Evolutionary conservation across 92 coral and sea anemone species (phyloP).

Genomic region (Epizoanthus ramosus): DNA sequence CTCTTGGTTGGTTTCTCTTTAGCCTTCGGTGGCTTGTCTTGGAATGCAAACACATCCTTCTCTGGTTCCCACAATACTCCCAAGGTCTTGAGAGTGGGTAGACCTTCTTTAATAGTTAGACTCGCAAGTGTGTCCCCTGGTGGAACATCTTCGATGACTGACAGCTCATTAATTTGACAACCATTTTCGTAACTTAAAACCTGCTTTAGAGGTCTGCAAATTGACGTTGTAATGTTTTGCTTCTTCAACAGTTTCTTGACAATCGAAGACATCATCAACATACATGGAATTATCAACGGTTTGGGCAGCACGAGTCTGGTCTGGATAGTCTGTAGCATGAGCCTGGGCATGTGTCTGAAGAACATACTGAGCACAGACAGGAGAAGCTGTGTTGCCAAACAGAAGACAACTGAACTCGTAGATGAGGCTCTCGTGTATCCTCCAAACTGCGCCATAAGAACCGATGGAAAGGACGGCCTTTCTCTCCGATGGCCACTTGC

Average conservation of each 20-base stretch:
- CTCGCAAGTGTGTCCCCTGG: constrained; percentile 18
- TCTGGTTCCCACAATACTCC: constrained; percentile 52
- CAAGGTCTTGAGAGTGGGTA: constrained; percentile 41
- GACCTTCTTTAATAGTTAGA: neutral
- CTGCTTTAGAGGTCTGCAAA: constrained; percentile 42
- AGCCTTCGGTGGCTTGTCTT: constrained; percentile 16
- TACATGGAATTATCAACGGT: constrained; percentile 55
- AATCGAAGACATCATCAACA: constrained; percentile 65
- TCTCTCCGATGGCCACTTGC: constrained; percentile 40
- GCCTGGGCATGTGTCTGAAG: constrained; percentile 47
- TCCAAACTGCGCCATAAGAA: constrained; percentile 47
- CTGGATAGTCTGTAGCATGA: constrained; percentile 32
- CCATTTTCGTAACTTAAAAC: constrained; percentile 53
- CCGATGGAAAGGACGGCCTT: constrained; percentile 42
- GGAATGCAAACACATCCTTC: constrained; percentile 44
- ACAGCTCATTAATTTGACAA: constrained; percentile 48
- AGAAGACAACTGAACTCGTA: constrained; percentile 44
- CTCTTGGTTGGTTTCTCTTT: constrained; percentile 46
- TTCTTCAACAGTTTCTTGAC: constrained; percentile 51
- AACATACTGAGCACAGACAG: constrained; percentile 52
- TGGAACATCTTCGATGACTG: constrained; percentile 46
- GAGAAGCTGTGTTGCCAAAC: constrained; percentile 64
- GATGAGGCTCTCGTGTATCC: constrained; percentile 35
- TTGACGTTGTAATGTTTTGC: constrained; percentile 51
- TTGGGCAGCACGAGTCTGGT: constrained; percentile 64